These are phyloP conservation scores for Carduelis carduelis DNA, from an alignment of 2,797 vertebrate species.

Conservation along the genomic window DNA sequence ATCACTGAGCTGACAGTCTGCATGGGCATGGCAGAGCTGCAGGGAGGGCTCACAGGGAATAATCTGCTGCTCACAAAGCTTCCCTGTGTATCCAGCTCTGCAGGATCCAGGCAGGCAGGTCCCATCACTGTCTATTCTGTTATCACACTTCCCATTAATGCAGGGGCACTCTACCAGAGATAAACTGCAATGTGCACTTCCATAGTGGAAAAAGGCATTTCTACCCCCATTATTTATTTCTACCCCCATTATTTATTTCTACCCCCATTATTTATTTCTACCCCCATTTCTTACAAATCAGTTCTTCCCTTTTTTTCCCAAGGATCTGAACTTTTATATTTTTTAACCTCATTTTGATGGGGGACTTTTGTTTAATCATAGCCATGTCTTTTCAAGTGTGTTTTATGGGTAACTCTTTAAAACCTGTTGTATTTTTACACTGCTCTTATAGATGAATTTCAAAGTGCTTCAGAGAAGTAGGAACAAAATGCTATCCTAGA, in stretches of 20 bases:
- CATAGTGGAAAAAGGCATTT: not conserved
- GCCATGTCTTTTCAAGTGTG: not conserved
- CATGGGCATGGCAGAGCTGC: slow-evolving; percentile 85
- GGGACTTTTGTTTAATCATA: not conserved
- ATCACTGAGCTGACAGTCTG: slow-evolving; percentile 81
- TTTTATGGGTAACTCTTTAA: not conserved
- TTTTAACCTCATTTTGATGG: not conserved
- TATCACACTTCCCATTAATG: slow-evolving; percentile 83
- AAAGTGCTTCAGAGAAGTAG: not conserved
- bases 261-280: too few species aligned
- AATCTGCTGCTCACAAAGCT: slow-evolving; percentile 79
- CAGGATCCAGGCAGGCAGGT: slow-evolving; percentile 83
- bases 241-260: too few species aligned
- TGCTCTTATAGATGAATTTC: not conserved
- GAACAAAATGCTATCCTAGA: not conserved
- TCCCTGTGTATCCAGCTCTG: slow-evolving; percentile 74
- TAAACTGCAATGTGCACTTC: not conserved
- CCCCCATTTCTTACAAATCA: not conserved
- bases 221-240: fast-evolving
- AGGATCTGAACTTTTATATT: not conserved
- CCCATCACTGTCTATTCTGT: slow-evolving; percentile 78
- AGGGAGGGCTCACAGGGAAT: slow-evolving; percentile 73
- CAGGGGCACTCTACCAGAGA: slow-evolving; percentile 83
- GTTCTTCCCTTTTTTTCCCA: not conserved
- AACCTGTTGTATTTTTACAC: not conserved